Conservation (phyloP, 2,797 vertebrate species). For the Xiphorhynchus erythropygius region DNA sequence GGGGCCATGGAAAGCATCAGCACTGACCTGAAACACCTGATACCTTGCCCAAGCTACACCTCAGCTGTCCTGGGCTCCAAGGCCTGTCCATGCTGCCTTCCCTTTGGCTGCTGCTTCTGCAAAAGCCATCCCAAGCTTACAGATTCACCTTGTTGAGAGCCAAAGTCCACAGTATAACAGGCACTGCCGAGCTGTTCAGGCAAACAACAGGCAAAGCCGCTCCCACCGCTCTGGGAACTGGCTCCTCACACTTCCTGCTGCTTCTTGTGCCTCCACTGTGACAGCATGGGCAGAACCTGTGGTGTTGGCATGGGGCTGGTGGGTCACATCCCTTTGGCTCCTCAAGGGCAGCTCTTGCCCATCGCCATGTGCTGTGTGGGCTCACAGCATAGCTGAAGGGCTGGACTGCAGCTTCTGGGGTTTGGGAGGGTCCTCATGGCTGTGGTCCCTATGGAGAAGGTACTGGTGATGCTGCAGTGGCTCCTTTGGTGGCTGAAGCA, state of each 20-base stretch:
- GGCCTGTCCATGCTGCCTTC: background rate
- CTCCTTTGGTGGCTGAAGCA: background rate
- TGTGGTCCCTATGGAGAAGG: rapidly evolving
- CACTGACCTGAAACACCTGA: background rate
- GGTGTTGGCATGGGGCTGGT: background rate
- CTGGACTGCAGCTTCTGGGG: rapidly evolving
- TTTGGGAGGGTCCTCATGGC: background rate
- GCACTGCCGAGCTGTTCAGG: rapidly evolving
- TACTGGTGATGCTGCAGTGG: background rate
- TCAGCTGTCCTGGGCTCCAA: background rate
- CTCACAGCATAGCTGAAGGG: rapidly evolving
- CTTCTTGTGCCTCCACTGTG: background rate
- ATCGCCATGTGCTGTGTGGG: rapidly evolving
- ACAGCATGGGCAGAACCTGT: background rate
- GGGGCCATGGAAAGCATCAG: background rate
- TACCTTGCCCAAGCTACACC: background rate
- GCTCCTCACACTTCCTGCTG: background rate
- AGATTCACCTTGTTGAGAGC: background rate
- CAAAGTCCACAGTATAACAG: background rate
- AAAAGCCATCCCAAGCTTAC: background rate
- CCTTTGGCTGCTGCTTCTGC: background rate
- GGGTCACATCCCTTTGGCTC: background rate
- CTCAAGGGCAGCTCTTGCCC: background rate
- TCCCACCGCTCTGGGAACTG: background rate
- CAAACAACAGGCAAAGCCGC: background rate